Base-by-base conservation (phyloP, 2,797 vertebrate genomes). In the Betta splendens region DNA sequence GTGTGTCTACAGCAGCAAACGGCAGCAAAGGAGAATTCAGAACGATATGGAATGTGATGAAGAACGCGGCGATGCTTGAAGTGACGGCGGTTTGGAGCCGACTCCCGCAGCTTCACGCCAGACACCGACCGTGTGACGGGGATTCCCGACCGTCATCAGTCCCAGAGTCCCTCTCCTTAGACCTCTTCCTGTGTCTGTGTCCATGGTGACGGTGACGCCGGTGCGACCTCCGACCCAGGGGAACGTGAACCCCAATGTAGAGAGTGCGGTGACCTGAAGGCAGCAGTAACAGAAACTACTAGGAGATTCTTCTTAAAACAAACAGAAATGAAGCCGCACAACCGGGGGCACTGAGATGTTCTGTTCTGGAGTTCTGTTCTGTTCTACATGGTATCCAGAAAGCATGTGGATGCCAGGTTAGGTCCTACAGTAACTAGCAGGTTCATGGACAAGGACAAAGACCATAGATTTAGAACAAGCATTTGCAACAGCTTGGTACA, bases 231-330 rank as follows among this genome's bases (percentile, higher is more conserved):
- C 95, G 93, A 31, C 91, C 96, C 54, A 98, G 77, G 1, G 98
- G 97, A 37, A 99, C 97, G 0, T 99, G 98, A 58, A 99, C 96
- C 18, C 98, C 98, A 5, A 99, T 98, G 88, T 98, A 99, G 48
- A 99, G 90, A 7, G 98, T 98, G 58, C 98, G 92, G 82, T 99
- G 98, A 77, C 96, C 97, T 80, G 1, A 17, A 68, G 74, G 13
- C 38, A 55, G 49, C 23, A 45, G 2, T 9, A 33, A 31, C 5
- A 29, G 3, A 2, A 29, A 23, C 31, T n/a, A n/a, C n/a, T n/a
- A n/a, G n/a, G n/a, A n/a, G n/a, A n/a, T n/a, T n/a, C n/a, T n/a
- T n/a, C n/a, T n/a, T n/a, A n/a, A n/a, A n/a, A n/a, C n/a, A n/a
- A n/a, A n/a, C n/a, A n/a, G n/a, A n/a, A n/a, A n/a, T n/a, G n/a